A percentile compares a stretch with the other conserved stretches of the same genome.
Conservation (phyloP, 2,888 invertebrate species). For the Bimastos eiseni region DNA sequence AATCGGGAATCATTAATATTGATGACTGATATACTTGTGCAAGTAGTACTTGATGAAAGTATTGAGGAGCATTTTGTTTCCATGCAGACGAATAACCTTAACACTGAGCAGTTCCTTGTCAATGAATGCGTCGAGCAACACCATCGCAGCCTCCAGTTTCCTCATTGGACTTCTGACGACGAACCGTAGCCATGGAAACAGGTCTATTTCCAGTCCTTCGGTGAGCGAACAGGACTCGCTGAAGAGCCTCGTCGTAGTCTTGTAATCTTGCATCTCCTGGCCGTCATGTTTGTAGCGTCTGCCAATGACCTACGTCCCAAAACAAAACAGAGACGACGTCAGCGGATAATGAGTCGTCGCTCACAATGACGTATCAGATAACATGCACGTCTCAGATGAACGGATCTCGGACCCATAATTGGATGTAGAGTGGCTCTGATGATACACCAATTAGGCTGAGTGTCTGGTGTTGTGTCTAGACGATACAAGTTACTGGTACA, state of each 20-base stretch:
- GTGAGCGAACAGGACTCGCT: constrained; percentile 38
- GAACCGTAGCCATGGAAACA: constrained; percentile 49
- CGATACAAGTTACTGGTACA: neutral
- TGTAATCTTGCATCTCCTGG: constrained; percentile 37
- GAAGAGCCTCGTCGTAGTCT: constrained; percentile 40
- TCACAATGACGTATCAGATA: too few relatives aligned
- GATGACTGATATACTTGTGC: neutral
- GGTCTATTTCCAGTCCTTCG: constrained; percentile 48
- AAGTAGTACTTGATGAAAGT: neutral
- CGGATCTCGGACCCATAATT: neutral
- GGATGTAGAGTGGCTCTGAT: neutral
- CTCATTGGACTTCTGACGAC: constrained; percentile 42
- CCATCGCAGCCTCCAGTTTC: constrained; percentile 46
- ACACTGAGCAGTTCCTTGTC: constrained; percentile 35
- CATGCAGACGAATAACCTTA: constrained; percentile 31
- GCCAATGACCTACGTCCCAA: constrained; percentile 35
- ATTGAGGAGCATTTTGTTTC: neutral
- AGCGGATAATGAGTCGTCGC: neutral
- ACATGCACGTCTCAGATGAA: too few relatives aligned
- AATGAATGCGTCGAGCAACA: constrained; percentile 45
- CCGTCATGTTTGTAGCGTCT: constrained; percentile 35
- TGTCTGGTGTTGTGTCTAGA: neutral
- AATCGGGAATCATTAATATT: too few relatives aligned
- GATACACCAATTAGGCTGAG: neutral
- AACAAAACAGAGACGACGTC: neutral